A percentile compares a stretch with the other conserved stretches of the same genome.
phyloP scores from a whole-genome alignment of 2,888 invertebrate species.

The Strigamia crassipes region DNA sequence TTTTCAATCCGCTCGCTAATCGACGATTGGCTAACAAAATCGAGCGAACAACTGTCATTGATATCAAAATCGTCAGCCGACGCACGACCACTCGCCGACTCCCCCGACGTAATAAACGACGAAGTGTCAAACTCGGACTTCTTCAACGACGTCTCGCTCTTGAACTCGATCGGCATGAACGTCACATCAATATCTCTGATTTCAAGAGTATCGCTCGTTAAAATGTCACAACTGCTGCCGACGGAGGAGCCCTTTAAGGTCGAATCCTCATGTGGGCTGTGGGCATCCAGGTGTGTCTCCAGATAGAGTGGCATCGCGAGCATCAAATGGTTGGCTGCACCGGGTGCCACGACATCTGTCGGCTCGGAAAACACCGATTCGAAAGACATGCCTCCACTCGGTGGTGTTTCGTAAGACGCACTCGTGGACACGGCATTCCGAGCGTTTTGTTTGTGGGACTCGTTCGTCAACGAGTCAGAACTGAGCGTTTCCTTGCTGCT shows the following conservation, averaged over 20 bases:
- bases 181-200: slow-evolving; percentile 17
- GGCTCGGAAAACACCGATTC: slow-evolving; percentile 79
- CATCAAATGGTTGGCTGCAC: slow-evolving; percentile 44
- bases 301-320: background rate
- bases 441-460: background rate
- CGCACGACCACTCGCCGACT: background rate
- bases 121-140: background rate
- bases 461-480: slow-evolving; percentile 41
- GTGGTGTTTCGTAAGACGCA: slow-evolving; percentile 55
- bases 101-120: background rate
- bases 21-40: background rate
- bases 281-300: slow-evolving; percentile 45
- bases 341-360: slow-evolving; percentile 61
- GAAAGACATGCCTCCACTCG: slow-evolving; percentile 68
- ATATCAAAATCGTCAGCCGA: background rate
- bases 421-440: slow-evolving; percentile 44
- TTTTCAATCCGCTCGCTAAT: background rate
- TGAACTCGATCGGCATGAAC: background rate
- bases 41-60: background rate
- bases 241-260: slow-evolving; percentile 43
- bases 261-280: slow-evolving; percentile 36
- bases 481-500: slow-evolving; percentile 43
- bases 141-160: background rate
- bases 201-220: slow-evolving; percentile 4
- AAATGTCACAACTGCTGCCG: slow-evolving; percentile 46